A percentile compares a stretch with the other conserved stretches of the same genome.
phyloP scores from a whole-genome alignment of 2,888 invertebrate species.

The Xestia rhomboidea region DNA sequence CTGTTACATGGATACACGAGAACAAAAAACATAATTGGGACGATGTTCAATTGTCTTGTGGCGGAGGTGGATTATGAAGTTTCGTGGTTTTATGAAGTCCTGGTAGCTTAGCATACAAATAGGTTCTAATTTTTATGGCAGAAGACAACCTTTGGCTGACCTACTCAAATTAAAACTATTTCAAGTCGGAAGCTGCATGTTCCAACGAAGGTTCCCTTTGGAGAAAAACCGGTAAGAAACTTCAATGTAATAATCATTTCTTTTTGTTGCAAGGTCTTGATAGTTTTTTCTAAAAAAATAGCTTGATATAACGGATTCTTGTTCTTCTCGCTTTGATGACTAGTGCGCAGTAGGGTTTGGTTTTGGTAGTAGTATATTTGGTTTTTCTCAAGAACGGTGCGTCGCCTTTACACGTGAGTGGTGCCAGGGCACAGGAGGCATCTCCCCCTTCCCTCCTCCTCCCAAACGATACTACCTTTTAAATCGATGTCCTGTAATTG shows the following conservation, averaged over 20 bases:
- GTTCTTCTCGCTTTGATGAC: neutral
- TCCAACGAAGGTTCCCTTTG: neutral
- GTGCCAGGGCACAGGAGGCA: too few species aligned
- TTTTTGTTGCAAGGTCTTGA: neutral
- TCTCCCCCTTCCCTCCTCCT: too few species aligned
- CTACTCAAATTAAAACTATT: neutral
- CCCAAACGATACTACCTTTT: too few species aligned
- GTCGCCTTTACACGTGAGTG: too few species aligned
- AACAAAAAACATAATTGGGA: slow-evolving; percentile 37
- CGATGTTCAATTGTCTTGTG: slow-evolving; percentile 9
- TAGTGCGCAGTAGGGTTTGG: too few species aligned
- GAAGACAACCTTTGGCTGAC: neutral
- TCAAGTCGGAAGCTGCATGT: neutral
- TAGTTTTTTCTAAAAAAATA: too few species aligned
- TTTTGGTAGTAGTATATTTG: too few species aligned
- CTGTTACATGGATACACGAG: slow-evolving; percentile 33
- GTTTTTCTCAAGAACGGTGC: too few species aligned
- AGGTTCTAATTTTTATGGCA: neutral
- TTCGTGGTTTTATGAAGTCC: neutral
- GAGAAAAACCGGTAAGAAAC: neutral
- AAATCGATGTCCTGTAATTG: too few species aligned
- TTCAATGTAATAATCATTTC: neutral
- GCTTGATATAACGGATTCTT: too few species aligned
- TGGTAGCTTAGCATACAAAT: neutral
- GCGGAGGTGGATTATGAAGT: neutral